Evolutionary conservation across 1,140 invertebrate species (phyloP).

Genomic region (Batillaria attramentaria): DNA sequence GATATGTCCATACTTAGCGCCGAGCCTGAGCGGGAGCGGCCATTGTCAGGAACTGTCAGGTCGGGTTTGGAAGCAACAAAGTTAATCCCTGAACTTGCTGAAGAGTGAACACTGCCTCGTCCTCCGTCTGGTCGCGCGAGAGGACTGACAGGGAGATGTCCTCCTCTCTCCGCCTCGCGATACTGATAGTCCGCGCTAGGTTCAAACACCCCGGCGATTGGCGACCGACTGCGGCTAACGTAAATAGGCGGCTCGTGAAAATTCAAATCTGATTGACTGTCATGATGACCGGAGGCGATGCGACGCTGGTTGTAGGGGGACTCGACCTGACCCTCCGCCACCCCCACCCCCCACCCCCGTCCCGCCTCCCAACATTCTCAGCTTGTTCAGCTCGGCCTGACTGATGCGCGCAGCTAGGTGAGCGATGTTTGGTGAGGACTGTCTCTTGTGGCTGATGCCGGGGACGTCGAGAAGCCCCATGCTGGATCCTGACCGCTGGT

Average conservation of each 20-base stretch:
- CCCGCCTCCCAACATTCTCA: background rate
- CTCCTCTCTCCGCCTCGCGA: background rate
- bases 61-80: background rate
- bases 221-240: no score
- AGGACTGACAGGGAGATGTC: background rate
- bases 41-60: background rate
- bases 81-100: constrained; percentile 8
- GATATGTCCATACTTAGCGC: background rate
- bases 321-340: no score
- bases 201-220: background rate
- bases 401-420: background rate
- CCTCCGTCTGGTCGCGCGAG: background rate
- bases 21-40: background rate
- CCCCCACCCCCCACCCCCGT: background rate
- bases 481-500: constrained; percentile 27
- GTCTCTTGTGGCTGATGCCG: background rate
- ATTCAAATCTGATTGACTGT: no score
- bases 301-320: no score
- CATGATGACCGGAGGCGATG: no score
- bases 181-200: background rate
- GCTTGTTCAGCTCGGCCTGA: constrained; percentile 1
- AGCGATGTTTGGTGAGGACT: constrained; percentile 11
- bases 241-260: no score
- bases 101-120: background rate
- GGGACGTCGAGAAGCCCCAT: constrained; percentile 13